Percentiles rank a stretch among this genome's conserved stretches.
Conservation (phyloP, 2,797 vertebrate species). For the Nyctalus aviator region DNA sequence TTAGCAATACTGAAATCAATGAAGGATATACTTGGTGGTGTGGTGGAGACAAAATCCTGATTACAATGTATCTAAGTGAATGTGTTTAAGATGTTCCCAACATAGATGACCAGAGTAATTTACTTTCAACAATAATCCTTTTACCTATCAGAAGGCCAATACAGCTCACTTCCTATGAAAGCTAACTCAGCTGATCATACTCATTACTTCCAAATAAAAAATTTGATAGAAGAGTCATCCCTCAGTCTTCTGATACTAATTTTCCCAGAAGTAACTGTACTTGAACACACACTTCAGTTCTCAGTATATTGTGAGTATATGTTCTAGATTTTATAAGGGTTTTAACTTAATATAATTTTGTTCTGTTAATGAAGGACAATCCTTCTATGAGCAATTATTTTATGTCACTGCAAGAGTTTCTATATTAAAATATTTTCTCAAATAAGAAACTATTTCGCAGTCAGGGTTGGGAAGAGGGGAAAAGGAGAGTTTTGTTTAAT, state of each 20-base stretch:
- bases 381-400: neutral
- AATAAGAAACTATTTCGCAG: neutral
- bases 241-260: neutral
- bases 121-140: conserved; percentile 4
- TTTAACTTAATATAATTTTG: neutral
- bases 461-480: neutral
- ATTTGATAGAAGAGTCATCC: neutral
- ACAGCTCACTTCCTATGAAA: neutral
- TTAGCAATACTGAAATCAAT: conserved; percentile 20
- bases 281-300: neutral
- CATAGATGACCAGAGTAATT: neutral
- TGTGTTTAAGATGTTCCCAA: neutral
- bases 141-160: neutral
- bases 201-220: conserved; percentile 27
- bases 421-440: conserved; percentile 8
- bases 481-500: neutral
- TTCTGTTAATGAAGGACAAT: neutral
- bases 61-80: neutral
- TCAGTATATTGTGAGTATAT: neutral
- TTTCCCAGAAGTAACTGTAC: neutral
- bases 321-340: neutral
- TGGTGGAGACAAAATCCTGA: neutral
- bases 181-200: neutral
- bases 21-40: neutral
- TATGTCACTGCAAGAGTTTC: neutral